A percentile compares a stretch with the other conserved stretches of the same genome.
Conservation (phyloP, 2,113 vertebrate genomes). For the Chloebia gouldiae region DNA sequence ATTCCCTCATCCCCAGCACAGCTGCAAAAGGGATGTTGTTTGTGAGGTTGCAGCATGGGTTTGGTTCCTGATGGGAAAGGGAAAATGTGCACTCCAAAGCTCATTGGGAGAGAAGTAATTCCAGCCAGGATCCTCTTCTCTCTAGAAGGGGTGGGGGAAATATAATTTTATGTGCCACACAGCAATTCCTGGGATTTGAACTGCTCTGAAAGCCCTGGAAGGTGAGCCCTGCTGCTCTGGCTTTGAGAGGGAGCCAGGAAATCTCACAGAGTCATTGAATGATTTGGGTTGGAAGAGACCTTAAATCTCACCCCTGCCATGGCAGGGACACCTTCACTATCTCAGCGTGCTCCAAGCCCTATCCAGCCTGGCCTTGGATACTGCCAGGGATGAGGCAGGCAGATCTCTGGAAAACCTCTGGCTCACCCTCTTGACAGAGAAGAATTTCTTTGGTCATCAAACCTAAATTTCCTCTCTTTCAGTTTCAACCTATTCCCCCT, state of each 20-base stretch:
- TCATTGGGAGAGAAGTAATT: neutral
- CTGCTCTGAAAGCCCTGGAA: neutral
- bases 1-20: neutral
- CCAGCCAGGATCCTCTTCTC: neutral
- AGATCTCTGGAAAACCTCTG: neutral
- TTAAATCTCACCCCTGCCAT: neutral
- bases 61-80: neutral
- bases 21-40: neutral
- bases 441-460: neutral
- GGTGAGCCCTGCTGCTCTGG: neutral
- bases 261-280: neutral
- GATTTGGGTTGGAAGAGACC: neutral
- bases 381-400: neutral
- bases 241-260: neutral
- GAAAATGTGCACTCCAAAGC: neutral
- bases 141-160: neutral
- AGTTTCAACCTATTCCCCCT: neutral
- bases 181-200: neutral
- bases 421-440: rapidly evolving
- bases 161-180: neutral
- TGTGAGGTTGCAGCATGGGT: neutral
- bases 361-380: neutral
- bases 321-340: neutral
- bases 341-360: neutral
- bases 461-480: neutral